These are phyloP conservation scores for Neopelma chrysocephalum DNA, from an alignment of 2,797 vertebrate species.

Conservation along the genomic window DNA sequence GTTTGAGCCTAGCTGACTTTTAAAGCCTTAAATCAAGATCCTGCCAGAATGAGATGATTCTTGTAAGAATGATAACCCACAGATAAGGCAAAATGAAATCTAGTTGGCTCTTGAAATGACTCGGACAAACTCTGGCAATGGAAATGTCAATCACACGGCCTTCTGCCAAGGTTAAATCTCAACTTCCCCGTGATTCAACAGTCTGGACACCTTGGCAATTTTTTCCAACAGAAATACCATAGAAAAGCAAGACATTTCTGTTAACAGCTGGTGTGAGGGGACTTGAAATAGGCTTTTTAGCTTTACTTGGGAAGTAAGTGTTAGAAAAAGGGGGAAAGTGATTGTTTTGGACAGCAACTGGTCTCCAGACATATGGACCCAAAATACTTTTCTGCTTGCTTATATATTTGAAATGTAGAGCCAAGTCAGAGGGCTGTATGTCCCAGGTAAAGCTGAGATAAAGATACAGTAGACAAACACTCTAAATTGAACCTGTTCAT, in stretches of 20 bases:
- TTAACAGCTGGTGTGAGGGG: not conserved
- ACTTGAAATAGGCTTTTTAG: not conserved
- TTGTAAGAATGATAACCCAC: conserved; percentile 72
- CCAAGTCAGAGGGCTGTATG: not conserved
- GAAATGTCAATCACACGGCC: conserved; percentile 72
- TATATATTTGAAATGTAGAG: not conserved
- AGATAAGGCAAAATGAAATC: conserved; percentile 74
- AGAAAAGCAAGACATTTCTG: not conserved
- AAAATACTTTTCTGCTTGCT: not conserved
- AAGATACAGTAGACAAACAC: not conserved
- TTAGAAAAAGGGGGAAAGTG: not conserved
- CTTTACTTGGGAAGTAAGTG: not conserved
- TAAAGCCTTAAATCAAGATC: conserved; percentile 77
- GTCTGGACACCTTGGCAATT: conserved; percentile 42
- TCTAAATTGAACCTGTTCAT: not conserved
- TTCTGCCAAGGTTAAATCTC: conserved; percentile 69
- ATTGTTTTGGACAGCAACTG: not conserved
- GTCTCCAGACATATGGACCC: not conserved
- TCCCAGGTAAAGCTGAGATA: not conserved
- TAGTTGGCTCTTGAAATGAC: conserved; percentile 66
- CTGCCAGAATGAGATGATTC: conserved; percentile 63
- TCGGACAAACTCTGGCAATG: conserved; percentile 58
- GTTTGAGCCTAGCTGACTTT: conserved; percentile 66
- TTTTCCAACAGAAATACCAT: conserved; percentile 6
- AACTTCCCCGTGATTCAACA: conserved; percentile 38